Base-by-base conservation (phyloP, 1,140 invertebrate genomes). In the Elysia chlorotica region DNA sequence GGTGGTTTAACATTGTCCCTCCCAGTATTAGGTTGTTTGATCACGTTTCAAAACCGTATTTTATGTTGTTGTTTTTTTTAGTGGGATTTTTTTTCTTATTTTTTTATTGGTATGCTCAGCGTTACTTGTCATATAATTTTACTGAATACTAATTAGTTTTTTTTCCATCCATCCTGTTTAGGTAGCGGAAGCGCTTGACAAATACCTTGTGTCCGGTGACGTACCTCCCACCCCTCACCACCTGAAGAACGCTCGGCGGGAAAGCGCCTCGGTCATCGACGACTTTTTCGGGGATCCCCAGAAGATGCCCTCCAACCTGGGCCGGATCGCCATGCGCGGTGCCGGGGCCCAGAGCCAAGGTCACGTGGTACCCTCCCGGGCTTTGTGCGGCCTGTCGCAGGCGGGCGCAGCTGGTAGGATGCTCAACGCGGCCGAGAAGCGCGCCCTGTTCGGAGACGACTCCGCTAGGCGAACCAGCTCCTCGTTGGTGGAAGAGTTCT, bases 401-500 rank as follows among this genome's bases (percentile, higher is more conserved):
- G 67, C 30, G 19, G 61, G 1, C 35, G 33, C 17, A n/a, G 30
- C 54, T 28, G 19, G 5, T 53, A 71, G 41, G 38, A 80, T 78
- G 70, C 65, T 67, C 48, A 69, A 28, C 54, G 35, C 54, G 56
- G n/a, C 48, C 17, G 77, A 74, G 53, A 78, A 74, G 61, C 73
- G 67, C 37, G 33, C 48, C 1, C 66, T 72, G 5, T 76, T 74
- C 48, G 48, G 41, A 59, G 62, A 41, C 78, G 63, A 80, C 91
- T 54, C 87, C 89, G 2, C 88, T 91, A 21, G 88, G 91, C 25
- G 89, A 91, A 38, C n/a, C 71, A 90, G 89, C n/a, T 90, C 90
- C 2, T 89, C 89, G 2, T 86, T 90, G 67, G 91, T 92, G 78
- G 91, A 92, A 82, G 91, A 93, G 69, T 93, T 92, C 83, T 93